Conservation (phyloP, 2,888 invertebrate genomes). For the Meiosimyza platycephala region DNA sequence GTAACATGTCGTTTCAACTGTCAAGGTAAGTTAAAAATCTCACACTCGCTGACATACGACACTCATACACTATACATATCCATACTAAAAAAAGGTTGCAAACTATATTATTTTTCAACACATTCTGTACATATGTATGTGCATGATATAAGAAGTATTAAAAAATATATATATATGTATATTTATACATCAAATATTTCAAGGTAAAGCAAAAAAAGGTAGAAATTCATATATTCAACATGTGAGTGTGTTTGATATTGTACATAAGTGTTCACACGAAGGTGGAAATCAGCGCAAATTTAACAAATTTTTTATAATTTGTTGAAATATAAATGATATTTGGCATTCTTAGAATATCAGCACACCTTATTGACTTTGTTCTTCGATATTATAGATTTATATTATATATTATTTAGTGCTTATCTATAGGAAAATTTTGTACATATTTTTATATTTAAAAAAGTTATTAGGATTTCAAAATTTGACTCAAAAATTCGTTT, state of each 20-base stretch:
- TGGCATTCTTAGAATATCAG: too few species aligned
- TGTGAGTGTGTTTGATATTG: not conserved
- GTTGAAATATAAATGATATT: too few species aligned
- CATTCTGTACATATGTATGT: not conserved
- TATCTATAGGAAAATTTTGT: too few species aligned
- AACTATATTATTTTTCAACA: not conserved
- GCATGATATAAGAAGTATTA: not conserved
- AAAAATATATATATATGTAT: not conserved
- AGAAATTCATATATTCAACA: not conserved
- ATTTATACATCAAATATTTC: too few species aligned
- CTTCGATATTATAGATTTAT: too few species aligned
- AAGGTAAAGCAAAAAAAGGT: too few species aligned
- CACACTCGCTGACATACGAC: not conserved
- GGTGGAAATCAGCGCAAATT: not conserved
- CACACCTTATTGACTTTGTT: too few species aligned
- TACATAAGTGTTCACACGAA: not conserved
- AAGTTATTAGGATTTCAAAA: too few species aligned
- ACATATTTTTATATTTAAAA: too few species aligned
- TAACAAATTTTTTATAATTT: too few species aligned
- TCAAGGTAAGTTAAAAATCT: slow-evolving; percentile 5
- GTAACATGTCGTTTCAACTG: not conserved
- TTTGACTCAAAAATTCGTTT: too few species aligned
- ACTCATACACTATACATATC: not conserved
- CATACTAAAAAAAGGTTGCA: not conserved
- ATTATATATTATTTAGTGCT: too few species aligned